Conservation (phyloP, 2,888 invertebrate genomes). For the Nesidiocoris tenuis region DNA sequence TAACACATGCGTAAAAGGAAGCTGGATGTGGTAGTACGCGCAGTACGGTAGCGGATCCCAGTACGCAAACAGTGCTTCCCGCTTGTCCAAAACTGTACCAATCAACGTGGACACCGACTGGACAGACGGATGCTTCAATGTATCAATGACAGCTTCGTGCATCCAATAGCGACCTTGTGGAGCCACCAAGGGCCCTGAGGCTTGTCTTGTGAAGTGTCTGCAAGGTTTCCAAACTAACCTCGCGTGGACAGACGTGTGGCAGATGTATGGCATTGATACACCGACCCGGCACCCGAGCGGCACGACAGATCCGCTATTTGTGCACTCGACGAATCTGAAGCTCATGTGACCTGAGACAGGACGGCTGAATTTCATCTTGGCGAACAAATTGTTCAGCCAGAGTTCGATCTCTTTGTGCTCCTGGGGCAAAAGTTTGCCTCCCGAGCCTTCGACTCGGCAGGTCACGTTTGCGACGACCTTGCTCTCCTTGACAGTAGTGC, state of each 20-base stretch:
- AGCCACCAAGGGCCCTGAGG: slow-evolving; percentile 59
- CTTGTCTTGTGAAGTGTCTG: slow-evolving; percentile 61
- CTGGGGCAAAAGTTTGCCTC: slow-evolving; percentile 65
- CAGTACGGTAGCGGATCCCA: slow-evolving; percentile 87
- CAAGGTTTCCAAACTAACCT: slow-evolving; percentile 66
- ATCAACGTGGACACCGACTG: slow-evolving; percentile 62
- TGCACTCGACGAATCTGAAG: slow-evolving; percentile 70
- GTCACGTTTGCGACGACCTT: slow-evolving; percentile 77
- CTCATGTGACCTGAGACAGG: slow-evolving; percentile 76
- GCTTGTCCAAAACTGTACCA: slow-evolving; percentile 71
- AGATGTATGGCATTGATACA: slow-evolving; percentile 76
- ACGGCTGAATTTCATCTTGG: slow-evolving; percentile 63
- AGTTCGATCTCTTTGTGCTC: slow-evolving; percentile 65
- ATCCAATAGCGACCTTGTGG: slow-evolving; percentile 61
- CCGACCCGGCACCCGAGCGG: slow-evolving; percentile 73
- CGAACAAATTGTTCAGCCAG: slow-evolving; percentile 73
- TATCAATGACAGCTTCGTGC: slow-evolving; percentile 61
- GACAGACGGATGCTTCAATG: slow-evolving; percentile 57
- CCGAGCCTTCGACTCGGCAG: slow-evolving; percentile 62
- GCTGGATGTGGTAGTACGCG: slow-evolving; percentile 78
- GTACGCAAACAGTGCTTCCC: slow-evolving; percentile 76
- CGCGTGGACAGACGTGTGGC: slow-evolving; percentile 69
- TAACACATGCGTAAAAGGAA: slow-evolving; percentile 65
- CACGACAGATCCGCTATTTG: slow-evolving; percentile 61
- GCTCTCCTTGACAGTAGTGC: slow-evolving; percentile 78